These are phyloP conservation scores for Ommatoiulus sabulosus DNA, from an alignment of 2,888 invertebrate species.

Conservation along the genomic window DNA sequence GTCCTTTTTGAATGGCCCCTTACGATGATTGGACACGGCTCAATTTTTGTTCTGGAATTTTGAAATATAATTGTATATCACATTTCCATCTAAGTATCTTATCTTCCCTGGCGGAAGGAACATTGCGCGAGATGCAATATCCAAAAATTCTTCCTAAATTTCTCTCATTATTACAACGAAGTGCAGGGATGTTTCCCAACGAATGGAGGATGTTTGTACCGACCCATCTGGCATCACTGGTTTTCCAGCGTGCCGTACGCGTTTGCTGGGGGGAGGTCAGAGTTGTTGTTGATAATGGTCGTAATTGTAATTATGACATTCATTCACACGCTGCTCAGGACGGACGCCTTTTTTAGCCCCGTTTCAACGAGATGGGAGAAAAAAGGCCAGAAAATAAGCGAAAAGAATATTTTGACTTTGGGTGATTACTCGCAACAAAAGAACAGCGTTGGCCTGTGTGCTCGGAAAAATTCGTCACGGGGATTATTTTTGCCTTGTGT, in stretches of 20 bases:
- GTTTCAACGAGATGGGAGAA: not conserved
- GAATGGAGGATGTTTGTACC: not conserved
- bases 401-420: conserved; percentile 3
- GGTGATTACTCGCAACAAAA: not conserved
- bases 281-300: conserved; percentile 1
- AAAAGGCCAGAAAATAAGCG: not conserved
- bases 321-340: conserved; percentile 2
- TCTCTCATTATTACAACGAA: too few relatives aligned
- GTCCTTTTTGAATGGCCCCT: too few relatives aligned
- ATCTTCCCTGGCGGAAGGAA: too few relatives aligned
- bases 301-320: conserved; percentile 11
- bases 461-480: not conserved
- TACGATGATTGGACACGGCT: too few relatives aligned
- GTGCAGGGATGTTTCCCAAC: too few relatives aligned
- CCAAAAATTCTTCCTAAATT: too few relatives aligned
- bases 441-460: not conserved
- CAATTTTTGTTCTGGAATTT: too few relatives aligned
- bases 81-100: too few relatives aligned
- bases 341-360: not conserved
- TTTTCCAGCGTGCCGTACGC: not conserved
- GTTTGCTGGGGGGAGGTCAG: not conserved
- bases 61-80: too few relatives aligned
- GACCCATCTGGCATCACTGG: not conserved
- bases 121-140: too few relatives aligned
- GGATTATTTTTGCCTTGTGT: conserved; percentile 3